These are phyloP conservation scores for Glaucidium brasilianum DNA, from an alignment of 2,113 vertebrate species.

Conservation along the genomic window DNA sequence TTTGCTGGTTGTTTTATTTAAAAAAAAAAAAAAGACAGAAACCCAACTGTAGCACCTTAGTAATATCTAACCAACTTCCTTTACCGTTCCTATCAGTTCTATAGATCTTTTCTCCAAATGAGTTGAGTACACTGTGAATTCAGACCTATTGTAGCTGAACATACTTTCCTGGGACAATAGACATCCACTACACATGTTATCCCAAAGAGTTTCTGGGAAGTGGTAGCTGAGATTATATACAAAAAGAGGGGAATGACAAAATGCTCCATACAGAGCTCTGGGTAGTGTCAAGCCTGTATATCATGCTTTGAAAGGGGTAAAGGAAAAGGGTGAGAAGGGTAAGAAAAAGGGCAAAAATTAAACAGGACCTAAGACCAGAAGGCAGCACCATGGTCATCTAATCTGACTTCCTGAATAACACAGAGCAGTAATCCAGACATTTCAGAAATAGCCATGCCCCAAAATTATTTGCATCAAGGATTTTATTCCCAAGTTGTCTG, in stretches of 20 bases:
- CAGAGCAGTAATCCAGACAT: background rate
- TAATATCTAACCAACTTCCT: background rate
- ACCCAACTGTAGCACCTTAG: background rate
- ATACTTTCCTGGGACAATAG: background rate
- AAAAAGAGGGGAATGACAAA: rapidly evolving
- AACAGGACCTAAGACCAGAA: background rate
- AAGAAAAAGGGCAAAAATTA: background rate
- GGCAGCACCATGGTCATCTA: background rate
- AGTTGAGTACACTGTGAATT: background rate
- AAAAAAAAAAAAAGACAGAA: background rate
- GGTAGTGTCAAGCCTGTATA: background rate
- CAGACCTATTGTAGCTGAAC: background rate
- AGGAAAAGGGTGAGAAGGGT: background rate
- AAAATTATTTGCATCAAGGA: background rate
- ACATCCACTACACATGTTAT: background rate
- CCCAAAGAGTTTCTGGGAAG: background rate
- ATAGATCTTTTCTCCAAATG: background rate
- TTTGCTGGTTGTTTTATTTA: background rate
- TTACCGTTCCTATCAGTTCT: background rate
- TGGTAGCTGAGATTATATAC: background rate
- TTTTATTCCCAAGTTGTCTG: background rate
- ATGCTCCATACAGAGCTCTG: background rate
- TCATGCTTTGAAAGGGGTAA: background rate
- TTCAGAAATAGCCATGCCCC: background rate
- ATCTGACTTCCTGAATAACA: background rate